Percentiles rank a stretch among this genome's conserved stretches.
Conservation (phyloP, 2,797 vertebrate species). For the Karalla daura region DNA sequence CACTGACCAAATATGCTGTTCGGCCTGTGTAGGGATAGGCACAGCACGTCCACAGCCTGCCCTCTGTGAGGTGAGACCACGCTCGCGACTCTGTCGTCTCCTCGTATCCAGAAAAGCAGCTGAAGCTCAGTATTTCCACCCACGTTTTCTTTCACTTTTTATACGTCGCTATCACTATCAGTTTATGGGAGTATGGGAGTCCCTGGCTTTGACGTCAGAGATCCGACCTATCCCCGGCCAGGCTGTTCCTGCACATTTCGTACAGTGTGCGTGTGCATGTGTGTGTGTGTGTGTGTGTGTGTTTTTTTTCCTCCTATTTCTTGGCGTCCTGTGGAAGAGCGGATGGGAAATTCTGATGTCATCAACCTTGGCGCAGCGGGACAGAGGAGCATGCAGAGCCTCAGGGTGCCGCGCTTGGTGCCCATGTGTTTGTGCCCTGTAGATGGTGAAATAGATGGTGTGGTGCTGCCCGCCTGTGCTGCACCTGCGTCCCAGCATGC, state of each 20-base stretch:
- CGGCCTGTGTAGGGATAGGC: no score
- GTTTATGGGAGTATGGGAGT: conserved; percentile 69
- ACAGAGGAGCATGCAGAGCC: conserved; percentile 89
- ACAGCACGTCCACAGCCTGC: not conserved
- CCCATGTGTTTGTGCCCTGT: conserved; percentile 98
- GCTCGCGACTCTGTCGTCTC: no score
- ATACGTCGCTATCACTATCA: no score
- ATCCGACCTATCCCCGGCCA: conserved; percentile 55
- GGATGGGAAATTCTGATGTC: conserved; percentile 99
- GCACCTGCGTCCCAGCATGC: conserved; percentile 97
- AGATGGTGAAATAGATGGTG: conserved; percentile 97
- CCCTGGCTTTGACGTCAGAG: conserved; percentile 79
- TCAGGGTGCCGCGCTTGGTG: conserved; percentile 94
- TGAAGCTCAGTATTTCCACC: not conserved
- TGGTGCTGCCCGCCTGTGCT: conserved; percentile 96
- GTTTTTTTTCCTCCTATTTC: conserved; percentile 34
- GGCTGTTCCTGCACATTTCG: conserved; percentile 60
- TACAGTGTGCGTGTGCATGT: no score
- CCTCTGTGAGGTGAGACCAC: not conserved
- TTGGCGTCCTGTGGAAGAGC: conserved; percentile 88
- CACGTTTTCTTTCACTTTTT: conserved; percentile 2
- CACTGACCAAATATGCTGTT: no score
- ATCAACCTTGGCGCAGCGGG: conserved; percentile 97
- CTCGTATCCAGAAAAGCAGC: no score
- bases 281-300: no score